Conservation (phyloP, 2,888 invertebrate genomes). For the Yponomeuta malinellus region DNA sequence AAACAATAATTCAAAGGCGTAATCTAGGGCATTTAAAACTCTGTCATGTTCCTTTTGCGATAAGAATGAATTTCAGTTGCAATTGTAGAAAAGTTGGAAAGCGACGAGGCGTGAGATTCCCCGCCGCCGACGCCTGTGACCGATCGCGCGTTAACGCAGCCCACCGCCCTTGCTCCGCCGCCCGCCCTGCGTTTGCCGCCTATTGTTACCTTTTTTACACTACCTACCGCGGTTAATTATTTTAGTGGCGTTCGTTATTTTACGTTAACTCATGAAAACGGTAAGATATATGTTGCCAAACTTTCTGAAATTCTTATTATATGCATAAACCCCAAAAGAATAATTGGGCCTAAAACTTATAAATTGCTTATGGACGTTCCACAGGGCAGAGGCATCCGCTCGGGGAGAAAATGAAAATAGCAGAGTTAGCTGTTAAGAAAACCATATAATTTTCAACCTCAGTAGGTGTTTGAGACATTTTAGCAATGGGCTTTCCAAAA, state of each 20-base stretch:
- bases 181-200: not conserved
- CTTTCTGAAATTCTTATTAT: too few species aligned
- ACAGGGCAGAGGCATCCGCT: too few species aligned
- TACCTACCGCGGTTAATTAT: not conserved
- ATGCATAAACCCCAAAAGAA: too few species aligned
- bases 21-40: not conserved
- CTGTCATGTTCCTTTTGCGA: conserved; percentile 20
- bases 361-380: too few species aligned
- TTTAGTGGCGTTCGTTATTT: not conserved
- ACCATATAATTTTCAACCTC: too few species aligned
- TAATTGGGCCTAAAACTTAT: too few species aligned
- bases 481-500: too few species aligned
- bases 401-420: too few species aligned
- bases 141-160: conserved; percentile 30
- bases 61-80: conserved; percentile 26
- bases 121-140: conserved; percentile 27
- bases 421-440: too few species aligned
- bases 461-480: too few species aligned
- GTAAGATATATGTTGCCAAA: too few species aligned
- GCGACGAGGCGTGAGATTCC: conserved; percentile 24
- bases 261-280: not conserved
- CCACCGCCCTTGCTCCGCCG: not conserved
- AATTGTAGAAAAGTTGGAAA: conserved; percentile 29
- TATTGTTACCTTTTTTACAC: not conserved
- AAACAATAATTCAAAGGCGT: not conserved